Evolutionary conservation across 2,797 vertebrate genomes (phyloP).

Genomic region (Melanitta fusca): DNA sequence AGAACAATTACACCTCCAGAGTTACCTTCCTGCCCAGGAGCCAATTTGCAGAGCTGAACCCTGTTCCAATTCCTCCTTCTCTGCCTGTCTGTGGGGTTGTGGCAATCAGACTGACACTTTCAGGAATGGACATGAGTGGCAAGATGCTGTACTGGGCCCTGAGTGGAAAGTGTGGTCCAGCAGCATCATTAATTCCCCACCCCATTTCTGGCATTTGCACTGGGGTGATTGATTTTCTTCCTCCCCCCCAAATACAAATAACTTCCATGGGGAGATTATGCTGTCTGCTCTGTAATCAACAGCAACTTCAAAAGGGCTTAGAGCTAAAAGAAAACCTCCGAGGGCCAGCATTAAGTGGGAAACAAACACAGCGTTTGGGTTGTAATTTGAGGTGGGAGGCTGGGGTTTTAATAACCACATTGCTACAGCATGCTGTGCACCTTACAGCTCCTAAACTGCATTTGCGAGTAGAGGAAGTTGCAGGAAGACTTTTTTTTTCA

Average conservation of each 20-base stretch:
- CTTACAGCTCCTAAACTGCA: background rate
- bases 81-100: background rate
- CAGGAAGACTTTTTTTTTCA: background rate
- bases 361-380: conserved; percentile 35
- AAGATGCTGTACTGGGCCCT: background rate
- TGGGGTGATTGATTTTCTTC: background rate
- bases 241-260: background rate
- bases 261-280: conserved; percentile 15
- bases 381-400: conserved; percentile 41
- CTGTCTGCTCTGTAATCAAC: conserved; percentile 52
- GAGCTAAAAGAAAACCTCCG: background rate
- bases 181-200: background rate
- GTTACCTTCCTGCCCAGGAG: background rate
- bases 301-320: conserved; percentile 48
- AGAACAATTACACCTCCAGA: background rate
- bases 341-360: background rate
- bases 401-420: conserved; percentile 34
- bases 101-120: background rate
- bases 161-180: background rate
- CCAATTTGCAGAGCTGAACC: background rate
- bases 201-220: background rate
- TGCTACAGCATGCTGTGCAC: accelerated
- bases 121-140: background rate
- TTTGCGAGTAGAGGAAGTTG: background rate
- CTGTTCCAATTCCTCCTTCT: background rate